Conservation (phyloP, 2,113 vertebrate species). For the Labeo catla region DNA sequence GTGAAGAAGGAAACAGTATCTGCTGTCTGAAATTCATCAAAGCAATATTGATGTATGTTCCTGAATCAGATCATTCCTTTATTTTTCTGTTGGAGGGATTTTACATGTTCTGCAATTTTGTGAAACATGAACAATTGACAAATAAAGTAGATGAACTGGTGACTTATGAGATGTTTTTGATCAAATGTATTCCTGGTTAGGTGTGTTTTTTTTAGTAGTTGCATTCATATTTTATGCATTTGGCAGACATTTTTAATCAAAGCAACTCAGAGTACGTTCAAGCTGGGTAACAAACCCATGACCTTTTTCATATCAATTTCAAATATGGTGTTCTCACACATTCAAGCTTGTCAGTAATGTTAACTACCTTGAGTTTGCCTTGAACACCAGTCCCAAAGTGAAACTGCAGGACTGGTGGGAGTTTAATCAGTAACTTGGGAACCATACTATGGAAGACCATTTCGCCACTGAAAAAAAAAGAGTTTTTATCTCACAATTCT, state of each 20-base stretch:
- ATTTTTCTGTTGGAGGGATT: neutral
- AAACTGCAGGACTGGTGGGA: neutral
- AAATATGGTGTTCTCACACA: neutral
- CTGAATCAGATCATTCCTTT: neutral
- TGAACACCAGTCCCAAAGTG: neutral
- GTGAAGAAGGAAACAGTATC: neutral
- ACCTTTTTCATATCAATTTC: neutral
- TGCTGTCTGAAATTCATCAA: neutral
- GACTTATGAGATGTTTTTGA: neutral
- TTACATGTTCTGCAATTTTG: neutral
- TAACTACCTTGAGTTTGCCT: neutral
- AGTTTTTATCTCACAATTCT: too few species aligned
- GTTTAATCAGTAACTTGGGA: too few species aligned
- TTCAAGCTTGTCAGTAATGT: neutral
- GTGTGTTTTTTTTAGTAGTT: neutral
- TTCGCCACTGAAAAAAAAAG: too few species aligned
- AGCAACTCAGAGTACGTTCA: neutral
- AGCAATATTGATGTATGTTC: slow-evolving; percentile 10
- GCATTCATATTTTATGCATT: neutral
- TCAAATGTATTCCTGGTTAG: neutral
- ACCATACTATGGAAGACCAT: too few species aligned
- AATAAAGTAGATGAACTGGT: slow-evolving; percentile 22
- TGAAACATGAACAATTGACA: neutral
- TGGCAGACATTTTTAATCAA: neutral
- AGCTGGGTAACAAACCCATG: neutral